These are phyloP conservation scores for Procambarus virginalis DNA, from an alignment of 1,140 invertebrate genomes.

Conservation along the genomic window DNA sequence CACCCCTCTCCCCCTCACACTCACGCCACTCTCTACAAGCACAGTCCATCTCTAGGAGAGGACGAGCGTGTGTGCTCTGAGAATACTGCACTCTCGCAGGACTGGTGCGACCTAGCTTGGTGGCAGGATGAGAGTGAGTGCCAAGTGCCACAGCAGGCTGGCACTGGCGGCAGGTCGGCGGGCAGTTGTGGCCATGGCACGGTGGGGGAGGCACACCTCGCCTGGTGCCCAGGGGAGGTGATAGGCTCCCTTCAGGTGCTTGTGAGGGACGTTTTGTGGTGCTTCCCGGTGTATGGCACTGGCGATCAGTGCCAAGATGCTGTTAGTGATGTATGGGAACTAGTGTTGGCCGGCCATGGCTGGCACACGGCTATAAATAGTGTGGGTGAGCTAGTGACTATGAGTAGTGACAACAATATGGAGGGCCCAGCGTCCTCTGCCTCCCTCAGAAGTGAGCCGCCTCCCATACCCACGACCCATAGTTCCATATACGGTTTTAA, in stretches of 20 bases:
- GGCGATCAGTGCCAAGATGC: slow-evolving; percentile 13
- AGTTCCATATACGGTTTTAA: slow-evolving; percentile 57
- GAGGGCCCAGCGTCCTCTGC: slow-evolving; percentile 6
- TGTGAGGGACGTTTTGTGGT: slow-evolving; percentile 41
- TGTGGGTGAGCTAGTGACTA: slow-evolving; percentile 61
- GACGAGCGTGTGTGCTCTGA: neutral
- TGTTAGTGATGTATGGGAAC: slow-evolving; percentile 14
- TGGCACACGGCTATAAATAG: slow-evolving; percentile 54
- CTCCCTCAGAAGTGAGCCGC: neutral
- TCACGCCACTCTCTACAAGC: neutral
- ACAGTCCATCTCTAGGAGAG: neutral
- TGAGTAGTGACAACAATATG: slow-evolving; percentile 61
- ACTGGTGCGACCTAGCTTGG: slow-evolving; percentile 45
- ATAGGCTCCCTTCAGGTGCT: slow-evolving; percentile 56
- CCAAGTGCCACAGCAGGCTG: slow-evolving; percentile 58
- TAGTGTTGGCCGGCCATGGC: slow-evolving; percentile 27
- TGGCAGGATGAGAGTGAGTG: slow-evolving; percentile 52
- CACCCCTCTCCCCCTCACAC: neutral
- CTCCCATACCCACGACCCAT: neutral
- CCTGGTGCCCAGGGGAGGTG: slow-evolving; percentile 42
- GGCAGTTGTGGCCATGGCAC: slow-evolving; percentile 60
- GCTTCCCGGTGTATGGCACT: slow-evolving; percentile 30
- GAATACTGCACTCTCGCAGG: neutral
- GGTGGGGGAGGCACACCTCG: slow-evolving; percentile 58
- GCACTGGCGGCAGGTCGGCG: slow-evolving; percentile 32